Conservation (phyloP, 2,888 invertebrate species). For the Brachyopa scutellaris region DNA sequence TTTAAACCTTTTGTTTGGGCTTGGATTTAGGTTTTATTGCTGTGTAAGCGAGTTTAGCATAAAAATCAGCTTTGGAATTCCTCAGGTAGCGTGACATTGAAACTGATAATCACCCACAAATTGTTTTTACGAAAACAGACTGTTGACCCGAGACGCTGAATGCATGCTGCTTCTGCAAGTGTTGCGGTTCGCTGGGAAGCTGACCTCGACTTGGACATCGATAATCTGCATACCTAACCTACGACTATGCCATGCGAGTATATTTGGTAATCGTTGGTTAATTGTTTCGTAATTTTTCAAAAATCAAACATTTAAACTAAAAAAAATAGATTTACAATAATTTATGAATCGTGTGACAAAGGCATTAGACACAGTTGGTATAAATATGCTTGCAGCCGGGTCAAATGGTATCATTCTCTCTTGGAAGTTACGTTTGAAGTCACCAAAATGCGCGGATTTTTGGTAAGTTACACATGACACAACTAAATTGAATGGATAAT, state of each 20-base stretch:
- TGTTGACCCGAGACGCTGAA: slow-evolving; percentile 11
- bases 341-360: slow-evolving; percentile 24
- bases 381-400: slow-evolving; percentile 37
- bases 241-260: background rate
- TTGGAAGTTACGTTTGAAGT: slow-evolving; percentile 29
- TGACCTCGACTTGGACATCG: slow-evolving; percentile 31
- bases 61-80: slow-evolving; percentile 13
- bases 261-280: slow-evolving; percentile 44
- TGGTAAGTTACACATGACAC: slow-evolving; percentile 73
- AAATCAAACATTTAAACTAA: slow-evolving; percentile 14
- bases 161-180: slow-evolving; percentile 7
- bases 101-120: slow-evolving; percentile 54
- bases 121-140: background rate
- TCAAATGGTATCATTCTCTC: slow-evolving; percentile 47
- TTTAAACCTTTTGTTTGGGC: slow-evolving; percentile 13
- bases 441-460: slow-evolving; percentile 85
- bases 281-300: slow-evolving; percentile 43
- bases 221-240: slow-evolving; percentile 39
- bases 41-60: background rate
- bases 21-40: slow-evolving; percentile 16
- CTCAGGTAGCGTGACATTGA: slow-evolving; percentile 39
- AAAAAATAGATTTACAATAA: background rate
- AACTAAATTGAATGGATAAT: background rate
- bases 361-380: slow-evolving; percentile 10
- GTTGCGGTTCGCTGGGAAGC: background rate